Conservation (phyloP, 2,797 vertebrate genomes). For the Fratercula arctica region DNA sequence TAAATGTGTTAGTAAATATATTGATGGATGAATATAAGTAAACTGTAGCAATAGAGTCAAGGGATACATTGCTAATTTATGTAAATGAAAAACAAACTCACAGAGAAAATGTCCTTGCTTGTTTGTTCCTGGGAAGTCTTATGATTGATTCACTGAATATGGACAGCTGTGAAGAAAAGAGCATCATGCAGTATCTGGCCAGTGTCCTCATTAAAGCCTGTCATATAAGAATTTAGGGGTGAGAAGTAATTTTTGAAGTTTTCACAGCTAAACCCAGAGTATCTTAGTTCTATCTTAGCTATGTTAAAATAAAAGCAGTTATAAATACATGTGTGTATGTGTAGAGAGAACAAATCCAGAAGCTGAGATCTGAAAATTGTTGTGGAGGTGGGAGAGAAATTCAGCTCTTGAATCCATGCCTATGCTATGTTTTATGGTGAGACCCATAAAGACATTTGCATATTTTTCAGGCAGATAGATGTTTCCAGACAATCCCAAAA, state of each 20-base stretch:
- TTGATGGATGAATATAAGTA: not conserved
- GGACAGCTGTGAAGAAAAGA: not conserved
- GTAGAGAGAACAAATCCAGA: not conserved
- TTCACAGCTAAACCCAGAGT: not conserved
- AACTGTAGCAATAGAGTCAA: not conserved
- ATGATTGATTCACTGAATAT: not conserved
- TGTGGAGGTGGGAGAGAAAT: not conserved
- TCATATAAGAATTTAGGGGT: not conserved
- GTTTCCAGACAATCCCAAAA: not conserved
- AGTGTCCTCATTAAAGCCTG: not conserved
- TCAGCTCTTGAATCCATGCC: not conserved
- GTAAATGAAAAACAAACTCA: not conserved
- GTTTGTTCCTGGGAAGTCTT: not conserved
- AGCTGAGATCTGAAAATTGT: not conserved
- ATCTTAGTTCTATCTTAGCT: not conserved
- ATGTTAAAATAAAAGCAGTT: not conserved
- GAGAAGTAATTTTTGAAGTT: not conserved
- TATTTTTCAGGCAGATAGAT: not conserved
- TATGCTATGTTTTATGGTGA: not conserved
- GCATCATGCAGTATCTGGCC: not conserved
- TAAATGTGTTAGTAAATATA: not conserved
- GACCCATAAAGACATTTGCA: not conserved
- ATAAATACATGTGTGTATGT: not conserved
- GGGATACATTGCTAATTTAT: not conserved
- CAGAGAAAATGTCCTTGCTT: not conserved